A percentile compares a stretch with the other conserved stretches of the same genome.
Conservation (phyloP, 2,113 vertebrate genomes). For the Indicator maculatus region DNA sequence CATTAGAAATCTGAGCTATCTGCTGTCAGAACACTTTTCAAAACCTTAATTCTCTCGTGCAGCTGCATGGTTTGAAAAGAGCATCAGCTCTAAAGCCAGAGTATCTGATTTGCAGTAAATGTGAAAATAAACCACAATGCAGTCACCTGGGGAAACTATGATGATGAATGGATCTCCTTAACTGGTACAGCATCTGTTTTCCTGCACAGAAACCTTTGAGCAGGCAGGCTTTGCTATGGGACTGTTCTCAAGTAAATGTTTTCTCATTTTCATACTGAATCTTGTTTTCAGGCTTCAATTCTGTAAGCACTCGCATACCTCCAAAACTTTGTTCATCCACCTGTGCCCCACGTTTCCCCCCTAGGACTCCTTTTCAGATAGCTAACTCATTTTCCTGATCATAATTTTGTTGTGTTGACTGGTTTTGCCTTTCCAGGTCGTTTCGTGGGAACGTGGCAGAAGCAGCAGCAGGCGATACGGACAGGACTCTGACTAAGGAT, state of each 20-base stretch:
- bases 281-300: not conserved
- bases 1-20: not conserved
- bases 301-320: not conserved
- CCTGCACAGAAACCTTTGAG: not conserved
- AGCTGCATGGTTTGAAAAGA: not conserved
- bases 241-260: not conserved
- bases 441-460: fast-evolving
- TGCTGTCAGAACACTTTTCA: not conserved
- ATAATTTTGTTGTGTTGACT: not conserved
- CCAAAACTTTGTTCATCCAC: not conserved
- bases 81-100: not conserved
- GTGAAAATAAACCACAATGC: not conserved
- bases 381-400: not conserved
- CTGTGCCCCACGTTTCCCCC: not conserved
- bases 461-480: fast-evolving
- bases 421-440: not conserved
- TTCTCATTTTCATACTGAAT: not conserved
- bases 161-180: not conserved
- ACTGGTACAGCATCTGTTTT: not conserved
- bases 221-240: not conserved
- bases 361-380: not conserved
- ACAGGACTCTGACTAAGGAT: not conserved
- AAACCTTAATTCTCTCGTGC: not conserved
- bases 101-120: not conserved
- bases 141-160: not conserved